phyloP scores from a whole-genome alignment of 2,888 invertebrate genomes.

The Eucera pruinosa region DNA sequence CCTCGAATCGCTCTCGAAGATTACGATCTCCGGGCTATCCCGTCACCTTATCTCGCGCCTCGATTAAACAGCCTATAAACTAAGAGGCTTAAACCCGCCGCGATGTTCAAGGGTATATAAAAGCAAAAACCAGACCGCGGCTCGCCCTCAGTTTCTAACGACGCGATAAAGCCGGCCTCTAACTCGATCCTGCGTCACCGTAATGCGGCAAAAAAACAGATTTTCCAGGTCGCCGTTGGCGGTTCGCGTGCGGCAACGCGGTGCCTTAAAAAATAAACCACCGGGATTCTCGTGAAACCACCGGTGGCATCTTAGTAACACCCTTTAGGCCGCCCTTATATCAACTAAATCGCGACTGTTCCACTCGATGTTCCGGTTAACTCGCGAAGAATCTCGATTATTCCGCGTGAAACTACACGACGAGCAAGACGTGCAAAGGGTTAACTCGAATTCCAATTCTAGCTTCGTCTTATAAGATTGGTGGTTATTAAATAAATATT shows the following conservation, averaged over 20 bases:
- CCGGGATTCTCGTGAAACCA: not conserved
- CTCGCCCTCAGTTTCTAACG: not conserved
- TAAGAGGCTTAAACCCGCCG: no score
- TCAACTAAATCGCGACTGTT: no score
- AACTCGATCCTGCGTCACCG: constrained; percentile 3
- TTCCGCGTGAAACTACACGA: no score
- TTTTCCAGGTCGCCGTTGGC: not conserved
- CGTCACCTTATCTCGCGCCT: not conserved
- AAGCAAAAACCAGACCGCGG: not conserved
- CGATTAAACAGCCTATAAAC: not conserved
- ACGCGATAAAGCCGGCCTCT: constrained; percentile 1
- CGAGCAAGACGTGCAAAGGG: no score
- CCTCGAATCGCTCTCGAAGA: not conserved
- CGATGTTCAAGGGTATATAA: not conserved
- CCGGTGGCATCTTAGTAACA: not conserved
- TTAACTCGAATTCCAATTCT: no score
- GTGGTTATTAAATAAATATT: no score
- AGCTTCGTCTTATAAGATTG: no score
- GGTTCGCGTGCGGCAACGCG: no score
- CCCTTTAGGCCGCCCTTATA: no score
- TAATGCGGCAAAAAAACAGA: constrained; percentile 1
- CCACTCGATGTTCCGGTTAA: no score
- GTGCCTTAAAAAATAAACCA: not conserved
- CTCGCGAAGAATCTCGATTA: no score
- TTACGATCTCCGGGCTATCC: not conserved